Evolutionary conservation across 2,113 vertebrate genomes (phyloP), one percentile per base, ranked within the genome.

Genomic region (Tretioscincus oriximinensis): DNA sequence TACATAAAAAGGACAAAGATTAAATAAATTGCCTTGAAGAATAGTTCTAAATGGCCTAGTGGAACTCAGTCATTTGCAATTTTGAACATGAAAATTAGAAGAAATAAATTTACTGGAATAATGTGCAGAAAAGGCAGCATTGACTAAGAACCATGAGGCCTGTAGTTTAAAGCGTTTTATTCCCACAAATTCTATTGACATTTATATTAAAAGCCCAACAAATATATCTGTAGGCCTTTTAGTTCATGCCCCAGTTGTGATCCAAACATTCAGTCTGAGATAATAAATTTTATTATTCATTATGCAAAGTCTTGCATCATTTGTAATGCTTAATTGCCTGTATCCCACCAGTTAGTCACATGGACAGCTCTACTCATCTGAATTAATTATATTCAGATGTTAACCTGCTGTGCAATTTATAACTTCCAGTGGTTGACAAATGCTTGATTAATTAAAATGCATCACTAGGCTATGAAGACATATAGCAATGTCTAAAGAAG

Each of bases 361-460:
- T 63, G 73, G 54, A 75, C 29, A 68, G 51, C 61, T 83, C 63
- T 75, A 75, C 54, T 77, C 77, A 70, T 49, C 72, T 75, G 65
- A 79, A 80, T 80, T 70, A 84, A 84, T 80, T 73, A 75, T 41
- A 80, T 72, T 79, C 77, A 69, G 54, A 80, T 80, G 58, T 79
- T 75, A 80, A 80, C 28, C 41, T 70, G 51, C 58, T 79, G 71
- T 18, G 28, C 72, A 79, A 75, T 75, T 70, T 75, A 78, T 63
- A 80, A 84, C 28, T 64, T 84, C 64, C 58, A 26, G 41, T 80
- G 60, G 65, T 80, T 28, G 72, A 68, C 65, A 80, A 75, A 31
- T 63, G n/a, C 65, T 74, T 60, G 12, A 35, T 61, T 51, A 79
- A 74, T 75, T 14, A 84, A 79, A 79, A 73, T 26, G 21, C 29